phyloP scores from a whole-genome alignment of 2,113 vertebrate species.

The Engystomops pustulosus region DNA sequence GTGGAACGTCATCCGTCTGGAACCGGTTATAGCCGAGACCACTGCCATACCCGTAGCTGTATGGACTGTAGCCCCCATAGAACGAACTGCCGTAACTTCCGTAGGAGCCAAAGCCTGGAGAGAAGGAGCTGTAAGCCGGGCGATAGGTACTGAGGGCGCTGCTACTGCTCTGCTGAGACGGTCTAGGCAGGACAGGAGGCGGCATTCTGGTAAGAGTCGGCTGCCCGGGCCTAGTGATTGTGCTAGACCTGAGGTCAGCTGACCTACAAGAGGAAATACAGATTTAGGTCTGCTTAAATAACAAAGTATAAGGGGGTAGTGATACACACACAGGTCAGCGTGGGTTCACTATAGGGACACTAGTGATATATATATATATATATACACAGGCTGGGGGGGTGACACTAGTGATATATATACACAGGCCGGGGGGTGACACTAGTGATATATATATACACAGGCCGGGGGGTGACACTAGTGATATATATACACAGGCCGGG shows the following conservation, averaged over 20 bases:
- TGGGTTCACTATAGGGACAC: too few species aligned
- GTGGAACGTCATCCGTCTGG: constrained; percentile 80
- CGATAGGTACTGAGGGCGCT: constrained; percentile 76
- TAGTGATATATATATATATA: too few species aligned
- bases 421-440: too few species aligned
- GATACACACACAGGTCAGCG: too few species aligned
- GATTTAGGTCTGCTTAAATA: too few species aligned
- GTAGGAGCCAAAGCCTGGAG: constrained; percentile 78
- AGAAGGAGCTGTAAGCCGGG: constrained; percentile 83
- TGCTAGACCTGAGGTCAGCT: constrained; percentile 76
- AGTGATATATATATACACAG: too few species aligned
- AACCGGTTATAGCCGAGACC: constrained; percentile 84
- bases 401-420: too few species aligned
- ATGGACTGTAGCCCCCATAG: constrained; percentile 83
- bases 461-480: too few species aligned
- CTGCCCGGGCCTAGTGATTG: constrained; percentile 76
- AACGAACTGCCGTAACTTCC: constrained; percentile 84
- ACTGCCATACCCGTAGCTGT: constrained; percentile 78
- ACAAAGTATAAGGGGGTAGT: too few species aligned
- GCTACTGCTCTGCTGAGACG: constrained; percentile 78
- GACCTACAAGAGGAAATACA: constrained; percentile 74
- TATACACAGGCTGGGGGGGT: too few species aligned
- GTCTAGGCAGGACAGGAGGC: constrained; percentile 87
- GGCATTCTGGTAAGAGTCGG: constrained; percentile 82
- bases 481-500: too few species aligned